Evolutionary conservation across 2,797 vertebrate genomes (phyloP), one percentile per base, ranked within the genome.

Genomic region (Myotis findleyi): DNA sequence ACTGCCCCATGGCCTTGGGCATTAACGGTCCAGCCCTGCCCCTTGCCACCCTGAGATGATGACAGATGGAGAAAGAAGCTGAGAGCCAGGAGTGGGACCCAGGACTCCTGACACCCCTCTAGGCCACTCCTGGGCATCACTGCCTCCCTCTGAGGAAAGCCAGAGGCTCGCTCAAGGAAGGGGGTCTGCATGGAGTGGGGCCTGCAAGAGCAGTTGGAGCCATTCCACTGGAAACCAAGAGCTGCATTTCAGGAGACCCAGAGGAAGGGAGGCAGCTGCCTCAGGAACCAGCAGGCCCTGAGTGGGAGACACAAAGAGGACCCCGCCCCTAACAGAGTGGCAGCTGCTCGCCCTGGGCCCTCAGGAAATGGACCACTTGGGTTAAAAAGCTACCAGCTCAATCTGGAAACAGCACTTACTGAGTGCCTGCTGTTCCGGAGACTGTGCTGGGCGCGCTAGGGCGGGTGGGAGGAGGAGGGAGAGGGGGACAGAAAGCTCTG

Each of bases 211-310:
- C 14, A 21, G 11, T 5, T 0, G 8, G 36, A 36, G 23, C 6
- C 41, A 0, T 8, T 18, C 38, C 62, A 17, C 27, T 7, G 47
- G 4, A 11, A 30, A 33, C 64, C 30, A 2, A 33, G 21, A 66
- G 11, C 47, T 33, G n/a, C n/a, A 17, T 23, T 18, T 20, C 27
- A 6, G 72, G 36, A 85, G 30, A 47, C 21, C 33, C 53, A 14
- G 64, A 59, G 81, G 25, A 47, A 62, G 69, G 96, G 94, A 36
- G 88, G 55, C 16, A 55, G 92, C 69, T 20, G 33, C 21, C 68
- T 51, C 75, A 7, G 57, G 17, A 47, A 16, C 14, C 18, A 0
- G 11, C 6, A 57, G 64, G 76, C 38, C 25, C 82, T 49, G 0
- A 71, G 44, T 20, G 4, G 30, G 38, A 47, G 41, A 23, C 17